phyloP scores from a whole-genome alignment of 2,797 vertebrate species.

The Hemitrygon akajei region DNA sequence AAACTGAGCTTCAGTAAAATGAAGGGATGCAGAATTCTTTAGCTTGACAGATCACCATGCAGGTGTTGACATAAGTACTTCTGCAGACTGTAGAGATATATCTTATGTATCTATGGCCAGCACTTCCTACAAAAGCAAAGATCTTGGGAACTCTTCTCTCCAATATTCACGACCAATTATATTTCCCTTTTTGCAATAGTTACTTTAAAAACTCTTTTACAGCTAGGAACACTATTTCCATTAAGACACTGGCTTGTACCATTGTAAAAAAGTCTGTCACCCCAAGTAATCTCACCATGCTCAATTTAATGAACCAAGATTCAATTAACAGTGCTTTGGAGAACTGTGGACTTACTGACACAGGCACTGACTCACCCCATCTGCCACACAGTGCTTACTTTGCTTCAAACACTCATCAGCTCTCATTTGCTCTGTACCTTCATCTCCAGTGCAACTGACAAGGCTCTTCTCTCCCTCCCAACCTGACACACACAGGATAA shows the following conservation, averaged over 20 bases:
- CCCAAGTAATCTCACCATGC: background rate
- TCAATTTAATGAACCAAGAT: background rate
- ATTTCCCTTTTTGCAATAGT: background rate
- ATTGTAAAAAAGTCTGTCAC: background rate
- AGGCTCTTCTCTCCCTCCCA: background rate
- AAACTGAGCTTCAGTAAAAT: background rate
- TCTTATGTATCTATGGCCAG: background rate
- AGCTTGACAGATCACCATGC: background rate
- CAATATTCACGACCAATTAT: background rate
- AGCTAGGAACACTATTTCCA: background rate
- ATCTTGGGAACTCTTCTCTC: background rate
- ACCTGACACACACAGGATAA: too few relatives aligned
- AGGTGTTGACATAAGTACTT: background rate
- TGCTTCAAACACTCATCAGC: background rate
- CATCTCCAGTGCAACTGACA: background rate
- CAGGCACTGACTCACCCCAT: background rate
- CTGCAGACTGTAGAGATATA: too few relatives aligned
- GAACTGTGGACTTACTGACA: background rate
- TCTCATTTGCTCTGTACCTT: too few relatives aligned
- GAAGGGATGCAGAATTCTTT: background rate
- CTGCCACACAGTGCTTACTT: background rate
- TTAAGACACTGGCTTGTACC: background rate
- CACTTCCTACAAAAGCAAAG: background rate
- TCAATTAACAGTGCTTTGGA: background rate
- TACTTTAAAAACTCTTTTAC: background rate